phyloP scores from a whole-genome alignment of 2,797 vertebrate genomes.

The Gymnothorax reevesii region DNA sequence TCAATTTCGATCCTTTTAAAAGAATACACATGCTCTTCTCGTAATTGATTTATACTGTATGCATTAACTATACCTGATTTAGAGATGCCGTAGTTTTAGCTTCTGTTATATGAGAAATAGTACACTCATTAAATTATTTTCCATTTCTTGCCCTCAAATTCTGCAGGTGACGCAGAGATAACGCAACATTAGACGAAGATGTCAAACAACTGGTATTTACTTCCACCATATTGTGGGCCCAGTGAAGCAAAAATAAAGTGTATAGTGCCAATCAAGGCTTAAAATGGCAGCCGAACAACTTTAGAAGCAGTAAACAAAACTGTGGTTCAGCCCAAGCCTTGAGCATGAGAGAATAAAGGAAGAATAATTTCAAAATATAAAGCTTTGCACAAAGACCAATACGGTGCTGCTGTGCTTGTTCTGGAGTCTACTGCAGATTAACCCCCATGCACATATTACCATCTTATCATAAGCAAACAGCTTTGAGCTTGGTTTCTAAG shows the following conservation, averaged over 20 bases:
- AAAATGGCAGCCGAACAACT: not conserved
- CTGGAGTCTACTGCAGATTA: constrained; percentile 45
- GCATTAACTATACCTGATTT: not conserved
- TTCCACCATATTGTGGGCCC: not conserved
- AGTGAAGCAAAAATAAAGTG: not conserved
- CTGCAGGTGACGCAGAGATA: not conserved
- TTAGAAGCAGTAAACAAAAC: not conserved
- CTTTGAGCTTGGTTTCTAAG: constrained; percentile 50
- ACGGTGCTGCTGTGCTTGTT: constrained; percentile 20
- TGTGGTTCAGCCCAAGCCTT: not conserved
- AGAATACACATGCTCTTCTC: not conserved
- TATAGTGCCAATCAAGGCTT: not conserved
- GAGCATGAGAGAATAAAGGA: not conserved
- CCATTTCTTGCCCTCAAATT: not conserved
- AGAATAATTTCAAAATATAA: not conserved
- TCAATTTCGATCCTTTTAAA: constrained; percentile 2
- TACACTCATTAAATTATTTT: constrained; percentile 15
- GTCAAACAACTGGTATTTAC: not conserved
- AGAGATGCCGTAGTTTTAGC: not conserved
- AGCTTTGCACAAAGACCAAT: constrained; percentile 7
- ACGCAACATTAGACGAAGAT: not conserved
- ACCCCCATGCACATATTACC: constrained; percentile 21
- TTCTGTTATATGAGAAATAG: not conserved
- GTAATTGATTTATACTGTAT: not conserved
- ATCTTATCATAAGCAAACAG: constrained; percentile 66